These are phyloP conservation scores for Halyomorpha halys DNA, from an alignment of 1,140 invertebrate species.

Conservation along the genomic window DNA sequence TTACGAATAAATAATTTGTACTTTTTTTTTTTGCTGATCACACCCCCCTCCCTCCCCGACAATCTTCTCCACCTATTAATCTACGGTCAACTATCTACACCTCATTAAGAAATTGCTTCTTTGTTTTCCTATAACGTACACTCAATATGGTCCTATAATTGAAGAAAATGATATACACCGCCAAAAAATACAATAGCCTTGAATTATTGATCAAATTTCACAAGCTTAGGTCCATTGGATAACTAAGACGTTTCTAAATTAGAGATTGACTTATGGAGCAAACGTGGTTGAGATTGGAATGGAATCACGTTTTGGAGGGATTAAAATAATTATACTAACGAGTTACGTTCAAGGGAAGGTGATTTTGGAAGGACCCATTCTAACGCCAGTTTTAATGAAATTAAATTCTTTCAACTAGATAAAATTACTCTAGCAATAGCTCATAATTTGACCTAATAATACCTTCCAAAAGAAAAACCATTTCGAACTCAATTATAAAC, in stretches of 20 bases:
- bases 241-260: conserved; percentile 1
- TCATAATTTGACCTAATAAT: conserved; percentile 13
- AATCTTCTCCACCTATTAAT: no score
- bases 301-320: background rate
- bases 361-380: background rate
- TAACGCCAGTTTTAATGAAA: conserved; percentile 4
- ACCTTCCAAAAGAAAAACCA: background rate
- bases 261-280: conserved; percentile 3
- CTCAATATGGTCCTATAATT: no score
- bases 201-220: no score
- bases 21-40: no score
- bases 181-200: no score
- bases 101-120: no score
- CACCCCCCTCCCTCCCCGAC: no score
- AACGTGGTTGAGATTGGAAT: background rate
- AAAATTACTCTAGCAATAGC: conserved; percentile 13
- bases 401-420: background rate
- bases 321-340: conserved; percentile 15
- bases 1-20: no score
- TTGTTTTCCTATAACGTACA: no score
- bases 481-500: background rate
- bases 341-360: conserved; percentile 2
- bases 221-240: no score
- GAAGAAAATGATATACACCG: no score
- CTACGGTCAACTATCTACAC: no score